Conservation (phyloP, 2,888 invertebrate genomes). For the Mesoligia furuncula region DNA sequence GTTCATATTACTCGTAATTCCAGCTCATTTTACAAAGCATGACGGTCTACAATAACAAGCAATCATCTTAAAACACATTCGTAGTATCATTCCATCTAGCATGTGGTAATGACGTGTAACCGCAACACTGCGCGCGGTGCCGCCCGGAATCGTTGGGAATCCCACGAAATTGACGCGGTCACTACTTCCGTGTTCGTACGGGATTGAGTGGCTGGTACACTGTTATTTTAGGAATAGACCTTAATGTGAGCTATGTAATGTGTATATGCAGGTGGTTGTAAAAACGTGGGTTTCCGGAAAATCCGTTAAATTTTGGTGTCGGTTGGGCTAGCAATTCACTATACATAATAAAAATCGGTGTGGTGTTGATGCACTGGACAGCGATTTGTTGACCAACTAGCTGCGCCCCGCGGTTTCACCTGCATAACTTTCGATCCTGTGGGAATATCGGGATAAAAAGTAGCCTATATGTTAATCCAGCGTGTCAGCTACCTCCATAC, state of each 20-base stretch:
- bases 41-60: slow-evolving; percentile 35
- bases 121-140: slow-evolving; percentile 43
- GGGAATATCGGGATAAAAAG: no score
- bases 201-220: slow-evolving; percentile 22
- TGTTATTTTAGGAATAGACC: slow-evolving; percentile 38
- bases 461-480: no score
- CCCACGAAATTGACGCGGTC: slow-evolving; percentile 59
- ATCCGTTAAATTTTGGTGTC: background rate
- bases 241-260: slow-evolving; percentile 8
- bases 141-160: slow-evolving; percentile 35
- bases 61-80: slow-evolving; percentile 42
- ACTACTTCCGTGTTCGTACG: slow-evolving; percentile 57
- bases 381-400: background rate
- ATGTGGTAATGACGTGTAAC: slow-evolving; percentile 63
- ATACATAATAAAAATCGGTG: background rate
- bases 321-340: background rate
- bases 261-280: background rate
- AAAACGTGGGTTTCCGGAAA: background rate
- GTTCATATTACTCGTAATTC: slow-evolving; percentile 25
- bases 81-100: slow-evolving; percentile 41
- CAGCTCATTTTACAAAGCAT: slow-evolving; percentile 33
- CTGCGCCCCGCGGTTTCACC: no score
- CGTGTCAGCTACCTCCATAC: no score
- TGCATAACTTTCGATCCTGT: no score
- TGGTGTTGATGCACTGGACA: background rate